Percentiles rank a stretch among this genome's conserved stretches.
These are phyloP conservation scores for Aulostomus chinensis DNA, from an alignment of 2,797 vertebrate genomes.

Conservation along the genomic window DNA sequence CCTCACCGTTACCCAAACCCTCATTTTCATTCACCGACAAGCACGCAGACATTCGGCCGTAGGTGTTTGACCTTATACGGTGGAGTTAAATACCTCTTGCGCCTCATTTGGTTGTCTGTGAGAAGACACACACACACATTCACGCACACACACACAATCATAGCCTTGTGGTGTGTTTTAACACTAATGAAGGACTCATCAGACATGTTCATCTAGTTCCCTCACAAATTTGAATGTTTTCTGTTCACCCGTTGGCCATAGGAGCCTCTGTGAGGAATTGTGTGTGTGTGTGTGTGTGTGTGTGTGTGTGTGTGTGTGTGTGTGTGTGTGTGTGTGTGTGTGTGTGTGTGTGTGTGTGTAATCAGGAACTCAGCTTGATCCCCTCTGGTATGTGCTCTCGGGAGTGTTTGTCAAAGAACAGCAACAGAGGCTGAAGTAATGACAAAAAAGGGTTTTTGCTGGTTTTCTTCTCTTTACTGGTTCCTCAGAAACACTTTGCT, in stretches of 20 bases:
- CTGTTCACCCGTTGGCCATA: conserved; percentile 53
- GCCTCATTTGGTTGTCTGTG: conserved; percentile 70
- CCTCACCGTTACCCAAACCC: conserved; percentile 62
- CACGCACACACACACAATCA: conserved; percentile 16
- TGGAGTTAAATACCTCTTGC: conserved; percentile 77
- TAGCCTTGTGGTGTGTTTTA: conserved; percentile 64
- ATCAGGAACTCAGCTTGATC: conserved; percentile 73
- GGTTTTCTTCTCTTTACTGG: conserved; percentile 12
- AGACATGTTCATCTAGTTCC: conserved; percentile 73
- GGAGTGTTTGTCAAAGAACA: conserved; percentile 78
- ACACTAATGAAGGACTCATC: conserved; percentile 74
- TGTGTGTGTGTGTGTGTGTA: conserved; percentile 51
- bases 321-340: conserved; percentile 9
- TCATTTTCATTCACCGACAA: conserved; percentile 66
- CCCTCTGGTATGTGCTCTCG: conserved; percentile 77
- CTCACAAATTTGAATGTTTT: conserved; percentile 66
- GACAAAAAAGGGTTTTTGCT: conserved; percentile 42
- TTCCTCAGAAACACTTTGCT: neutral
- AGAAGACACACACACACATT: conserved; percentile 16
- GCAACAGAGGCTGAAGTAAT: conserved; percentile 58
- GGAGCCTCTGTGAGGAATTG: conserved; percentile 51
- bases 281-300: conserved; percentile 21
- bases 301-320: neutral
- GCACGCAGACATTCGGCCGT: conserved; percentile 63
- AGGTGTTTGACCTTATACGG: conserved; percentile 78